A percentile compares a stretch with the other conserved stretches of the same genome.
Conservation (phyloP, 2,113 vertebrate genomes). For the Nesogale talazaci region DNA sequence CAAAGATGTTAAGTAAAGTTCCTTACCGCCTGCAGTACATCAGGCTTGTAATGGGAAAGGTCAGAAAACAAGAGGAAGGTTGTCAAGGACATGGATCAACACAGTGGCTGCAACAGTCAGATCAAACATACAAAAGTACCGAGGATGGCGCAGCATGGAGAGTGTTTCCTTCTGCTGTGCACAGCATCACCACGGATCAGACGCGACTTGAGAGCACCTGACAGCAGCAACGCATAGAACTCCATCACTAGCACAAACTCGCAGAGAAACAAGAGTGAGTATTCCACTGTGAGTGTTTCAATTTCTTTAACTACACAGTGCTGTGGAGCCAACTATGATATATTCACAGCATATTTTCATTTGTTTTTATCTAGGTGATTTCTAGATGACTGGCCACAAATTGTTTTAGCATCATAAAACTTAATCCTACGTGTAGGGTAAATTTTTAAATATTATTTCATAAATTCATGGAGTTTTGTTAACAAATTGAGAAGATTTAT, state of each 20-base stretch:
- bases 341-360: background rate
- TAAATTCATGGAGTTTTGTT: conserved; percentile 29
- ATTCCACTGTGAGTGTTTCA: background rate
- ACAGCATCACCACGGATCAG: too few species aligned
- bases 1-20: background rate
- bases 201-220: too few species aligned
- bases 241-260: background rate
- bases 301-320: conserved; percentile 15
- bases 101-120: too few species aligned
- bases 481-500: conserved; percentile 30
- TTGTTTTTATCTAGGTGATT: conserved; percentile 23
- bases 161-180: background rate
- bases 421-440: background rate
- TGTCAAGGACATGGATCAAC: too few species aligned
- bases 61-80: too few species aligned
- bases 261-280: background rate
- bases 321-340: background rate
- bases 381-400: conserved; percentile 21
- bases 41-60: background rate
- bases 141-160: background rate
- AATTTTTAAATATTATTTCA: conserved; percentile 36
- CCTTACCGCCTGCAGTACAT: background rate
- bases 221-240: background rate
- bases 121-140: too few species aligned
- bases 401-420: background rate